These are phyloP conservation scores for Apodemia duryi DNA, from an alignment of 2,888 invertebrate species.

Conservation along the genomic window DNA sequence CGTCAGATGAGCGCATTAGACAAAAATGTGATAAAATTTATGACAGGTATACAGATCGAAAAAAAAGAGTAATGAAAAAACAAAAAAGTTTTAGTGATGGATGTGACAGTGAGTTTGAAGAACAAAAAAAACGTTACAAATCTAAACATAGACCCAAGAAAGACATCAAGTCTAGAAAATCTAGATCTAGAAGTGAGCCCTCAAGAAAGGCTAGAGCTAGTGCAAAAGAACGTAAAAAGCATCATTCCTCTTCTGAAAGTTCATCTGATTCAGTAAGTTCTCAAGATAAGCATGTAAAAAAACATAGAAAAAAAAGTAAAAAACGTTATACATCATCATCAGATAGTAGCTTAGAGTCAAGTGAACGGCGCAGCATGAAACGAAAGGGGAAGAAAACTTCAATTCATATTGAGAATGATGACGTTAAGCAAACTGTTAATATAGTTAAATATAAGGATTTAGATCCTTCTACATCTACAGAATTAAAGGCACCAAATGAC, in stretches of 20 bases:
- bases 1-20: conserved; percentile 61
- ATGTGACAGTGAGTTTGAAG: conserved; percentile 65
- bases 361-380: conserved; percentile 60
- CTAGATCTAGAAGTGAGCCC: conserved; percentile 41
- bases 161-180: conserved; percentile 48
- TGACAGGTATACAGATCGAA: conserved; percentile 53
- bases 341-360: conserved; percentile 66
- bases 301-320: conserved; percentile 59
- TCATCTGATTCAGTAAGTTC: conserved; percentile 52
- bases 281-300: conserved; percentile 57
- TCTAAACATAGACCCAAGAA: conserved; percentile 46
- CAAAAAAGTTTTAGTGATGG: conserved; percentile 76
- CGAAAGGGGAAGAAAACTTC: conserved; percentile 70
- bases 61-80: conserved; percentile 52
- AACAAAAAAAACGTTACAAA: conserved; percentile 41
- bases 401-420: conserved; percentile 65
- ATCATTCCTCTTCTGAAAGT: conserved; percentile 18
- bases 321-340: conserved; percentile 64
- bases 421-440: conserved; percentile 67
- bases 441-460: conserved; percentile 63
- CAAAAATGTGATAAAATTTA: conserved; percentile 47
- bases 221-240: conserved; percentile 57
- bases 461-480: conserved; percentile 33
- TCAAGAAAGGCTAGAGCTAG: conserved; percentile 46
- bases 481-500: conserved; percentile 37